Base-by-base conservation (phyloP, 1,140 invertebrate species). In the Drosophila littoralis region DNA sequence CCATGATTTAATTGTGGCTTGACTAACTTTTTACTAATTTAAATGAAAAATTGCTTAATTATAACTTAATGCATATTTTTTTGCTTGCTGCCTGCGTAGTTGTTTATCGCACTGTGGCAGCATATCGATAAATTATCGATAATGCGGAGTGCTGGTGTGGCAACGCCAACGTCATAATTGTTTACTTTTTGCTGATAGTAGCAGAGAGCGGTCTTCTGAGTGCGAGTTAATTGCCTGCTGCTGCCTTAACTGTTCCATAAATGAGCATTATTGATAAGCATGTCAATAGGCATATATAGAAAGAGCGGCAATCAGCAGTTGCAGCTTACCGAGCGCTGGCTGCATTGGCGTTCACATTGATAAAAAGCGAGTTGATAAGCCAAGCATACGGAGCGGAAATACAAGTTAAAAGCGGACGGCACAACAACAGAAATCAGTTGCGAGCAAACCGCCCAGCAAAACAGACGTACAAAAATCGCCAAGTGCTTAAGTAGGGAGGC, bases 391-490 rank as follows among this genome's bases (percentile, higher is more conserved):
- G 59, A 57, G 17, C 50, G 50, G 15, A 65, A 46, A 43, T 74
- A 65, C 55, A 72, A 78, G 79, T 63, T 79, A 77, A 84, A 83
- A 83, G 86, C 75, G 42, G 52, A 63, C 6, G 42, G 28, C 46
- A 61, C 67, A 80, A 63, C 51, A 69, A 48, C 61, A 58, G 55
- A 69, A 68, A 64, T 86, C 84, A 88, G 66, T 89, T 75, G 70
- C 60, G 42, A 66, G 71, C 67, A 70, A 72, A 75, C 67, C 60
- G 84, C 80, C 59, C 66, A 88, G 65, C 80, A 77, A 72, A 88
- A 77, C 84, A 89, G 84, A 89, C 84, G 83, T 81, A 67, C 75
- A 42, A 63, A 70, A 76, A 80, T 71, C 70, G 70, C 46, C 48
- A 75, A 69, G 58, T 69, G 40, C 35, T 43, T 13, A 48, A 57